Conservation (phyloP, 2,888 invertebrate species). For the Fragum sueziense region DNA sequence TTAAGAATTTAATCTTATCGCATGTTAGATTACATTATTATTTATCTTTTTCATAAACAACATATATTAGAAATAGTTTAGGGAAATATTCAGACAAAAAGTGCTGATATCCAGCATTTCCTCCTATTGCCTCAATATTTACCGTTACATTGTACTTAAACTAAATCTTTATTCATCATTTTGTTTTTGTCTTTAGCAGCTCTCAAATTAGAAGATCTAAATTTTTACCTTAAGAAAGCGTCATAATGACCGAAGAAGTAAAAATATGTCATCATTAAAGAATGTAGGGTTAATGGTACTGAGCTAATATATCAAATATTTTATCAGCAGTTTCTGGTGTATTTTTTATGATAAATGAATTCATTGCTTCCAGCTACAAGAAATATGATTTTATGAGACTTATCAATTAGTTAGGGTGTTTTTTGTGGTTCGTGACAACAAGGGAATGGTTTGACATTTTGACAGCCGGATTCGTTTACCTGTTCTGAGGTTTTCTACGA, state of each 20-base stretch:
- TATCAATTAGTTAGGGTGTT: slow-evolving; percentile 4
- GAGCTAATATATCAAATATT: background rate
- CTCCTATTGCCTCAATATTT: background rate
- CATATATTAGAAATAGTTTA: too few relatives aligned
- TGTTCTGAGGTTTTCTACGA: background rate
- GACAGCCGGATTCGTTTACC: slow-evolving; percentile 4
- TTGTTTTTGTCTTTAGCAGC: background rate
- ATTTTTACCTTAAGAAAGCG: too few relatives aligned
- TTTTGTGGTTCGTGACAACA: slow-evolving; percentile 7
- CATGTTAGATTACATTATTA: too few relatives aligned
- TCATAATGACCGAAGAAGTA: too few relatives aligned
- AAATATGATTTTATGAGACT: slow-evolving; percentile 20
- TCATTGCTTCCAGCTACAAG: slow-evolving; percentile 23
- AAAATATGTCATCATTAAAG: too few relatives aligned
- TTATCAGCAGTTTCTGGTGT: slow-evolving; percentile 16
- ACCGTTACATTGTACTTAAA: too few relatives aligned
- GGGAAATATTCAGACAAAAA: background rate
- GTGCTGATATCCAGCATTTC: background rate
- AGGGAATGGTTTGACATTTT: slow-evolving; percentile 14
- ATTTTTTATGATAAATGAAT: slow-evolving; percentile 19
- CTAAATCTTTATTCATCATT: background rate
- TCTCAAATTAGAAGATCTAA: too few relatives aligned
- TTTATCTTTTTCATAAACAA: too few relatives aligned
- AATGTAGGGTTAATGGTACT: slow-evolving; percentile 6
- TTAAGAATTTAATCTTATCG: too few relatives aligned